Evolutionary conservation across 1,140 invertebrate genomes (phyloP).

Genomic region (Cydia fagiglandana): DNA sequence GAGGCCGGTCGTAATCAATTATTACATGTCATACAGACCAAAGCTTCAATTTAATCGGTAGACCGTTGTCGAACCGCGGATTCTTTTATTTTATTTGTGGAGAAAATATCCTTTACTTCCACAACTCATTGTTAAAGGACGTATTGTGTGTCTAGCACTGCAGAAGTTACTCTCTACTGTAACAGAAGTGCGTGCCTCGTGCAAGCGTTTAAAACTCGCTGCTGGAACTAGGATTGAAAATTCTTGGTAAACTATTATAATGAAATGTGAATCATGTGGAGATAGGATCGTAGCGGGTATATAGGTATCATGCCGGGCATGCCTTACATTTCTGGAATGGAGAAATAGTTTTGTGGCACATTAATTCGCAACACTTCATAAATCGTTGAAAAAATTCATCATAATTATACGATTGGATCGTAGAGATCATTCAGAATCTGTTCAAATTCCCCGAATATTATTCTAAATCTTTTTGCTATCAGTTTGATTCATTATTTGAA

Average conservation of each 20-base stretch:
- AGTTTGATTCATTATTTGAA: neutral
- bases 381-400: neutral
- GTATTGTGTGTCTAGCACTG: neutral
- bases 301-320: neutral
- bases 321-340: neutral
- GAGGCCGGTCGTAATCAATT: conserved; percentile 15
- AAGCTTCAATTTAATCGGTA: conserved; percentile 11
- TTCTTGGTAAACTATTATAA: conserved; percentile 23
- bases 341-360: neutral
- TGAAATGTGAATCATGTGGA: neutral
- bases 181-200: neutral
- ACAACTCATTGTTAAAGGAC: neutral
- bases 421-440: neutral
- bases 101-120: neutral
- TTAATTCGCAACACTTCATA: conserved; percentile 11
- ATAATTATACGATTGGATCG: neutral
- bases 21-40: conserved; percentile 16
- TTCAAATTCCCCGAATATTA: neutral
- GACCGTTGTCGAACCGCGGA: neutral
- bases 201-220: neutral
- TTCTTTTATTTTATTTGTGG: conserved; percentile 28
- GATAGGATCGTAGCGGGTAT: conserved; percentile 5
- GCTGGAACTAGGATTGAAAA: neutral
- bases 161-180: neutral
- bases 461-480: neutral